Percentiles rank a stretch among this genome's conserved stretches.
These are phyloP conservation scores for Zygothrica quintamaculata DNA, from an alignment of 2,888 invertebrate species.

Conservation along the genomic window DNA sequence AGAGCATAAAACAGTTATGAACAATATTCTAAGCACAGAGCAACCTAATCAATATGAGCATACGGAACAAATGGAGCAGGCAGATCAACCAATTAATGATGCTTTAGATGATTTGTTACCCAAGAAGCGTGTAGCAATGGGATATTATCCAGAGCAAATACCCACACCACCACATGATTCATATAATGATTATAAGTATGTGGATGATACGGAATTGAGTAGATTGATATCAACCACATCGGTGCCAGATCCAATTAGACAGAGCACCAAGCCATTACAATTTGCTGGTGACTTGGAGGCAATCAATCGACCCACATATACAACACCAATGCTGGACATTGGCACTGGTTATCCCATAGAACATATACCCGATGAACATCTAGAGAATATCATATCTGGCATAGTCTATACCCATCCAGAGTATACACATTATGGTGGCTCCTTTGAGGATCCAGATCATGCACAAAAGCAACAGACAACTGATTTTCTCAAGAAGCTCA, in stretches of 20 bases:
- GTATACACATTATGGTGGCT: conserved; percentile 70
- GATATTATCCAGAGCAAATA: conserved; percentile 54
- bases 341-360: conserved; percentile 63
- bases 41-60: conserved; percentile 19
- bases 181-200: conserved; percentile 76
- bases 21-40: conserved; percentile 3
- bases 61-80: conserved; percentile 1
- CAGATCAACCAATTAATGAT: conserved; percentile 4
- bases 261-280: conserved; percentile 61
- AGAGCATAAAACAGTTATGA: conserved; percentile 3
- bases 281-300: conserved; percentile 67
- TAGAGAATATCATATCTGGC: conserved; percentile 79
- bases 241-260: conserved; percentile 66
- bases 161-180: conserved; percentile 40
- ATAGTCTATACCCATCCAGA: conserved; percentile 79
- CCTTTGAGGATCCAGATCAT: conserved; percentile 71
- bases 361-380: conserved; percentile 63
- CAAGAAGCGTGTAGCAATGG: conserved; percentile 45
- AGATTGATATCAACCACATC: conserved; percentile 68
- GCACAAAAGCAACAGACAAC: conserved; percentile 74
- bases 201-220: conserved; percentile 73
- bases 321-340: conserved; percentile 23
- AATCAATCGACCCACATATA: conserved; percentile 26
- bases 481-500: conserved; percentile 74
- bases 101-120: conserved; percentile 34